These are phyloP conservation scores for Colletes latitarsis DNA, from an alignment of 1,140 invertebrate genomes.

Conservation along the genomic window DNA sequence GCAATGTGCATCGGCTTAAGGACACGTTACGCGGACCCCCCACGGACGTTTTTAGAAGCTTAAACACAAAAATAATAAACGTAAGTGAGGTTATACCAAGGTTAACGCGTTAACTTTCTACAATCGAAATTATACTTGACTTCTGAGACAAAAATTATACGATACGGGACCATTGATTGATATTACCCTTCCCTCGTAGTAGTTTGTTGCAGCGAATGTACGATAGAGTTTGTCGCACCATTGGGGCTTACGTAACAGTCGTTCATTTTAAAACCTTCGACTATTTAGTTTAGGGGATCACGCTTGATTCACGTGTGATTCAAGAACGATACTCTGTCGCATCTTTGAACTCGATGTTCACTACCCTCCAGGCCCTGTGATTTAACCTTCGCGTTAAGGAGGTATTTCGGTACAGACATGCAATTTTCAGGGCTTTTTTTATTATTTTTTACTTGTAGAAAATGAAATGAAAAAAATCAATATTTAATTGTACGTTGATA, in stretches of 20 bases:
- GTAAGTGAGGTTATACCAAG: too few species aligned
- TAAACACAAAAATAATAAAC: too few species aligned
- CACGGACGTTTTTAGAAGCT: not conserved
- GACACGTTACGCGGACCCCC: not conserved
- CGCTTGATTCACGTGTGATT: constrained; percentile 1
- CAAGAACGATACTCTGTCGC: constrained; percentile 18
- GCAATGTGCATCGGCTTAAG: not conserved
- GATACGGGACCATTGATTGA: too few species aligned
- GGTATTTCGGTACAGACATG: not conserved
- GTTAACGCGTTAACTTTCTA: too few species aligned
- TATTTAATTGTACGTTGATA: too few species aligned
- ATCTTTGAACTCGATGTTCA: not conserved
- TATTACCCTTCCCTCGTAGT: not conserved
- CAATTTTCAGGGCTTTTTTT: too few species aligned
- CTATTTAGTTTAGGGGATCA: not conserved
- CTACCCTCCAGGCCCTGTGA: too few species aligned
- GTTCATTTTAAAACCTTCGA: constrained; percentile 22
- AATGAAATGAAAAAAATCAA: too few species aligned
- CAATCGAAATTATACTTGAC: too few species aligned
- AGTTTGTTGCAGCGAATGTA: not conserved
- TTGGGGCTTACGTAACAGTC: constrained; percentile 25
- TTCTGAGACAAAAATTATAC: too few species aligned
- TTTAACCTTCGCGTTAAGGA: not conserved
- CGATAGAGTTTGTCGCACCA: constrained; percentile 32
- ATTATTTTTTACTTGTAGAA: too few species aligned